These are phyloP conservation scores for Tolmerus cingulatus DNA, from an alignment of 2,888 invertebrate species.

Conservation along the genomic window DNA sequence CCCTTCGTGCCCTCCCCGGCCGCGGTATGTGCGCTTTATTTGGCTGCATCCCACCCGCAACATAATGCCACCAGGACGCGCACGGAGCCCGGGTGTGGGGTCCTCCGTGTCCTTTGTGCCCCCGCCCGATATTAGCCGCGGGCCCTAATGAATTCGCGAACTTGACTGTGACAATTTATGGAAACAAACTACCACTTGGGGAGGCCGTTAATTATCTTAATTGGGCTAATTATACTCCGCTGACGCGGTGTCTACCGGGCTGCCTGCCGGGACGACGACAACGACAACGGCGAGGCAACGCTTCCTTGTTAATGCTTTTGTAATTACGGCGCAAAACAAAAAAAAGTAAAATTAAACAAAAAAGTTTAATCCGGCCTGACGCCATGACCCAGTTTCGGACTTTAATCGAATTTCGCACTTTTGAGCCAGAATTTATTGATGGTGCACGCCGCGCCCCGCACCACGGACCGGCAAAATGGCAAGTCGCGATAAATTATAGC, in stretches of 20 bases:
- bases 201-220: conserved; percentile 62
- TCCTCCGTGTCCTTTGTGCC: not conserved
- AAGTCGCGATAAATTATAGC: conserved; percentile 13
- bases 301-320: conserved; percentile 27
- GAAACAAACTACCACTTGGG: conserved; percentile 41
- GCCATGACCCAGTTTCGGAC: conserved; percentile 41
- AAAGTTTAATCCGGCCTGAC: conserved; percentile 54
- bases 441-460: not conserved
- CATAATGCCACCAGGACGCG: conserved; percentile 11
- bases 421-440: not conserved
- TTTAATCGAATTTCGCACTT: conserved; percentile 37
- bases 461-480: not conserved
- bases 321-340: conserved; percentile 51
- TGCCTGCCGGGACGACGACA: not conserved
- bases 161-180: conserved; percentile 38
- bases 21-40: conserved; percentile 31
- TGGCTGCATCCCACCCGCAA: conserved; percentile 44
- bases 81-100: not conserved
- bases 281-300: not conserved
- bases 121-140: conserved; percentile 18
- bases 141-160: conserved; percentile 32
- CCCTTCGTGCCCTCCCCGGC: not conserved
- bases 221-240: conserved; percentile 62
- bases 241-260: conserved; percentile 38
- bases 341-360: conserved; percentile 53